Percentiles rank a stretch among this genome's conserved stretches.
Evolutionary conservation across 2,888 invertebrate species (phyloP).

Genomic region (Homarus gammarus): DNA sequence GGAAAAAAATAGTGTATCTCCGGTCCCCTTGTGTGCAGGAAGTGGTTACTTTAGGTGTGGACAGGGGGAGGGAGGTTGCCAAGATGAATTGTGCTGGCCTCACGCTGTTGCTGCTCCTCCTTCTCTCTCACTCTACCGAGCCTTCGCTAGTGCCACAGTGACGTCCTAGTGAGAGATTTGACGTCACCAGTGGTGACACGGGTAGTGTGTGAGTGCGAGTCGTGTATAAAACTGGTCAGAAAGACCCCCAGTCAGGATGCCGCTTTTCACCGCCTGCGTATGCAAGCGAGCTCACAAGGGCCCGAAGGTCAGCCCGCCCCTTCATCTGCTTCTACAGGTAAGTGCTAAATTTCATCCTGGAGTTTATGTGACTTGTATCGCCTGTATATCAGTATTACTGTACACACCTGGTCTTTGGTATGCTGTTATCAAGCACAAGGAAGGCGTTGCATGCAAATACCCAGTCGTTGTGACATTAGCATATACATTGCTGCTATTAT

Average conservation of each 20-base stretch:
- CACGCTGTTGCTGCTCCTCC: neutral
- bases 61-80: neutral
- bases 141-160: neutral
- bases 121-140: neutral
- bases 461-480: too few species aligned
- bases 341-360: neutral
- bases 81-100: neutral
- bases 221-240: neutral
- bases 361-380: neutral
- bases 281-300: constrained; percentile 61
- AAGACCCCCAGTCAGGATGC: constrained; percentile 32
- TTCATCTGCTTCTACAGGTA: constrained; percentile 65
- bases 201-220: constrained; percentile 12
- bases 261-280: constrained; percentile 61
- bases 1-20: neutral
- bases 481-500: too few species aligned
- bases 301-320: constrained; percentile 58
- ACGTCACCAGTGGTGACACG: neutral
- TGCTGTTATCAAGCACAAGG: too few species aligned
- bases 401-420: too few species aligned
- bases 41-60: neutral
- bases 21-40: neutral
- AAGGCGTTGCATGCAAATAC: too few species aligned
- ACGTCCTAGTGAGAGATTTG: constrained; percentile 3
- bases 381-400: too few species aligned